Percentiles rank a stretch among this genome's conserved stretches.
These are phyloP conservation scores for Amphilophus citrinellus DNA, from an alignment of 2,113 vertebrate species.

Conservation along the genomic window DNA sequence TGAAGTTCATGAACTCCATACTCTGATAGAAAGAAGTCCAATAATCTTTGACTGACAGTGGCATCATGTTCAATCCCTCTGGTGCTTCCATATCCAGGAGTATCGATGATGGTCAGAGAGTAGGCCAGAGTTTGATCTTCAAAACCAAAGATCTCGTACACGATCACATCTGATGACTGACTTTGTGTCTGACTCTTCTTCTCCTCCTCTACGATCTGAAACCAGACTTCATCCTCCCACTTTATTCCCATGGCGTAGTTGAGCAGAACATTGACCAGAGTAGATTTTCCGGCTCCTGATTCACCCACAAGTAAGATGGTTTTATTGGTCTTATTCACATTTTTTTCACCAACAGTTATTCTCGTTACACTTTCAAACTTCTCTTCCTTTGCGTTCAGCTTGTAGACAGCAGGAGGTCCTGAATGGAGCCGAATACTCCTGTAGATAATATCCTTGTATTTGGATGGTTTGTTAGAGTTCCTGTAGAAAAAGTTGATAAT, in stretches of 20 bases:
- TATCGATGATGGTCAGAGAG: neutral
- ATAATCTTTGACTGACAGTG: neutral
- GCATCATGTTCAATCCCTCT: neutral
- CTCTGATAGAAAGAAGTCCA: conserved; percentile 1
- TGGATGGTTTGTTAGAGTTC: no score
- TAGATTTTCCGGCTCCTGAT: neutral
- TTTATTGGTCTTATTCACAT: neutral
- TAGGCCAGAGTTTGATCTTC: neutral
- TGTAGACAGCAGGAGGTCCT: neutral
- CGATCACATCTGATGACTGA: neutral
- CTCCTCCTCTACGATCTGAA: neutral
- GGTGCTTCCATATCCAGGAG: no score
- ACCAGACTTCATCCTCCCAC: neutral
- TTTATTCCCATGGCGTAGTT: neutral
- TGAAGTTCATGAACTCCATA: neutral
- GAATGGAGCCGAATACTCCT: neutral
- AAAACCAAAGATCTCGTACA: neutral
- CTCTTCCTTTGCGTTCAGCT: neutral
- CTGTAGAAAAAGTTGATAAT: no score
- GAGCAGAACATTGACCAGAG: neutral
- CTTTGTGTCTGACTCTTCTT: neutral
- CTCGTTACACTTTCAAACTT: neutral
- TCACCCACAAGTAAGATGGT: conserved; percentile 1
- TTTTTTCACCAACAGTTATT: neutral
- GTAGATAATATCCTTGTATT: no score